phyloP scores from a whole-genome alignment of 2,888 invertebrate genomes.

The Meteorus cinctellus region DNA sequence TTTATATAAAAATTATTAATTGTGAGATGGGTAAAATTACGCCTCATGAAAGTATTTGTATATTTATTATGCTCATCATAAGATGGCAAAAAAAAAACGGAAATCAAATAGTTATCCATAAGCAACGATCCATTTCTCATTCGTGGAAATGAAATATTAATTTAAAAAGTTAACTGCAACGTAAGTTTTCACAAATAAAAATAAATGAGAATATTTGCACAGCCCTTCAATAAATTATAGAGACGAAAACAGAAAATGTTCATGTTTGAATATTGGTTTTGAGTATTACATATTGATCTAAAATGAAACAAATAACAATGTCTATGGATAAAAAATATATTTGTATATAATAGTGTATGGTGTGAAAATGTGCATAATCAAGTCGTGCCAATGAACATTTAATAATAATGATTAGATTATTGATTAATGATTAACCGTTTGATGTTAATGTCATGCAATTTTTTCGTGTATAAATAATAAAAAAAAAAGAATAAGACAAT shows the following conservation, averaged over 20 bases:
- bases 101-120: conserved; percentile 34
- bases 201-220: neutral
- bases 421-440: conserved; percentile 50
- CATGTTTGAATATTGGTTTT: no score
- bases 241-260: no score
- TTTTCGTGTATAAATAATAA: conserved; percentile 38
- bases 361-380: conserved; percentile 26
- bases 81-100: conserved; percentile 23
- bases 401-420: conserved; percentile 39
- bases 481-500: neutral
- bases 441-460: conserved; percentile 53
- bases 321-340: neutral
- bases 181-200: no score
- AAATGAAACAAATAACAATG: neutral
- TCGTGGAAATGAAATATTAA: no score
- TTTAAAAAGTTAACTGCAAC: no score
- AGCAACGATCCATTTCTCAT: neutral
- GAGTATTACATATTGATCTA: neutral
- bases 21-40: neutral
- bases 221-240: neutral
- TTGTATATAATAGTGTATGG: conserved; percentile 2
- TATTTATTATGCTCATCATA: conserved; percentile 36
- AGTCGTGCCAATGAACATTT: conserved; percentile 1
- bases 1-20: neutral
- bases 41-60: conserved; percentile 23